A percentile compares a stretch with the other conserved stretches of the same genome.
Evolutionary conservation across 2,888 invertebrate species (phyloP).

Genomic region (Nasonia oneida): DNA sequence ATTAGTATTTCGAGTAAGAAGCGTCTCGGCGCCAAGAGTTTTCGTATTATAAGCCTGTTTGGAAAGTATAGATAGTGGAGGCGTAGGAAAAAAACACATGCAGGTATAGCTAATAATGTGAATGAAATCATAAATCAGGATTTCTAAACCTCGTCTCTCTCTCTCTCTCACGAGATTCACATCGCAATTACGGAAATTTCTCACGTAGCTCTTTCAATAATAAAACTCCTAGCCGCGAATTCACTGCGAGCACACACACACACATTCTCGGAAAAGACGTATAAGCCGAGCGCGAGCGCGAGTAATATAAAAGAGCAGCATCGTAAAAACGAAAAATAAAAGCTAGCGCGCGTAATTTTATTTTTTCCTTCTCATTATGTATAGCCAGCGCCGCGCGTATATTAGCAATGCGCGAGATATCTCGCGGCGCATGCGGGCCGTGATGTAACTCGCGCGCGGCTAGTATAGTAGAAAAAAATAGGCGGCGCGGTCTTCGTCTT

Average conservation of each 20-base stretch:
- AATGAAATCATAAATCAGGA: constrained; percentile 34
- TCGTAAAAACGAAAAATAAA: constrained; percentile 1
- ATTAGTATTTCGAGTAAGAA: not conserved
- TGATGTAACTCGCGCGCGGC: constrained; percentile 20
- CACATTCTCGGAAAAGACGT: constrained; percentile 30
- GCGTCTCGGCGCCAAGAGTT: not conserved
- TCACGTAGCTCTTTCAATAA: constrained; percentile 42
- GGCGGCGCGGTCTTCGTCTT: not conserved
- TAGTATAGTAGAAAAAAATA: not conserved
- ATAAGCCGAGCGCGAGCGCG: not conserved
- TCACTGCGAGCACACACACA: not conserved
- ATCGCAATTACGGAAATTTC: constrained; percentile 31
- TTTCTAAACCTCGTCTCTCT: constrained; percentile 23
- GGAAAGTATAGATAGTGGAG: not conserved
- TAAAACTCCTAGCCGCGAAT: constrained; percentile 34
- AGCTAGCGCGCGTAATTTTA: not conserved
- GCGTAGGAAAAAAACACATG: not conserved
- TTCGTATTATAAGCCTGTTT: not conserved
- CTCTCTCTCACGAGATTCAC: not conserved
- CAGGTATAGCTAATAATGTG: not conserved
- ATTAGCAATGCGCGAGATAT: constrained; percentile 41
- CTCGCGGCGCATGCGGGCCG: not conserved
- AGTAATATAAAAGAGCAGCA: not conserved
- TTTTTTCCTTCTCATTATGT: not conserved
- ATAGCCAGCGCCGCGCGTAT: not conserved